A percentile compares a stretch with the other conserved stretches of the same genome.
These are phyloP conservation scores for Whitmania pigra DNA, from an alignment of 1,140 invertebrate species.

Conservation along the genomic window DNA sequence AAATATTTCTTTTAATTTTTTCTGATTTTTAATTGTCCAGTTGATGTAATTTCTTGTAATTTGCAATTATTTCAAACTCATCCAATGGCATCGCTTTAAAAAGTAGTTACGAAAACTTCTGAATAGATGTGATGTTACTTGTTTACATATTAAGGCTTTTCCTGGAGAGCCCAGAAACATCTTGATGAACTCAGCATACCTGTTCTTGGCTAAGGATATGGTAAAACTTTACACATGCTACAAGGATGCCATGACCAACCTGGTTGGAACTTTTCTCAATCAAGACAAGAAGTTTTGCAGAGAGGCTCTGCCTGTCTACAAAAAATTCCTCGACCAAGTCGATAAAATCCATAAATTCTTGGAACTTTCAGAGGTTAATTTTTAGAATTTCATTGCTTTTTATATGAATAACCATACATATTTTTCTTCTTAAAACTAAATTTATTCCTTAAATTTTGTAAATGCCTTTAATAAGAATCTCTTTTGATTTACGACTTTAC, in stretches of 20 bases:
- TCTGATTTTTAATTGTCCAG: not conserved
- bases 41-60: not conserved
- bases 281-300: not conserved
- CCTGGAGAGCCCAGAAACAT: not conserved
- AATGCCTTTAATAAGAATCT: not conserved
- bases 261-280: not conserved
- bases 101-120: too few relatives aligned
- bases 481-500: not conserved
- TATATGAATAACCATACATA: not conserved
- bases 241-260: constrained; percentile 2
- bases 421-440: constrained; percentile 3
- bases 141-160: not conserved
- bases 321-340: not conserved
- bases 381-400: not conserved
- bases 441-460: not conserved
- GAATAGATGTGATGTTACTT: not conserved
- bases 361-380: not conserved
- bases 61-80: not conserved
- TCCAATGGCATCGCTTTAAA: not conserved
- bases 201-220: not conserved
- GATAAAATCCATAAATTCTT: not conserved
- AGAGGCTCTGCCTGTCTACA: not conserved
- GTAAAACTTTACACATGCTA: not conserved
- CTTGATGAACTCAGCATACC: not conserved
- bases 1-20: too few relatives aligned